These are phyloP conservation scores for Acomys russatus DNA, from an alignment of 2,797 vertebrate species.

Conservation along the genomic window DNA sequence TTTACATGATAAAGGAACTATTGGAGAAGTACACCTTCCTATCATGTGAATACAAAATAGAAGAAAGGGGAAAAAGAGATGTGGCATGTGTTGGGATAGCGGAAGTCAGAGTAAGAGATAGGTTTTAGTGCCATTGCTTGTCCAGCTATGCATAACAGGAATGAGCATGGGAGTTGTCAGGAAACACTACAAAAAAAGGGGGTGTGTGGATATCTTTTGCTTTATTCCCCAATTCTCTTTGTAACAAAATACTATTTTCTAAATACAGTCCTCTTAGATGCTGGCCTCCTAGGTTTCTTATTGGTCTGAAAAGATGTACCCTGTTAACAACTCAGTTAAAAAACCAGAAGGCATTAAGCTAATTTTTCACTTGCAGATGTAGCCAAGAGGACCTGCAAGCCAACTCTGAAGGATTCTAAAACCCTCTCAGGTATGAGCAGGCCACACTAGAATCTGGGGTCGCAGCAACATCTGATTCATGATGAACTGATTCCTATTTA, in stretches of 20 bases:
- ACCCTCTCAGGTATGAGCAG: constrained; percentile 26
- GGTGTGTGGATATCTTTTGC: background rate
- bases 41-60: constrained; percentile 21
- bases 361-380: constrained; percentile 40
- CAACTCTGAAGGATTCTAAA: constrained; percentile 47
- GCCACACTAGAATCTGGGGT: background rate
- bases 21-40: background rate
- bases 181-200: constrained; percentile 4
- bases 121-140: background rate
- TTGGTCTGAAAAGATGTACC: constrained; percentile 27
- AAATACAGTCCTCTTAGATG: constrained; percentile 33
- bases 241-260: constrained; percentile 23
- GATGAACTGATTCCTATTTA: constrained; percentile 55
- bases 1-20: constrained; percentile 50
- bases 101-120: constrained; percentile 38
- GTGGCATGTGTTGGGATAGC: background rate
- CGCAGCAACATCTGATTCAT: background rate
- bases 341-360: constrained; percentile 31
- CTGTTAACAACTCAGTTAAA: constrained; percentile 36
- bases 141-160: background rate
- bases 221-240: constrained; percentile 26
- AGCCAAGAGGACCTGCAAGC: background rate
- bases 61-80: background rate
- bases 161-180: constrained; percentile 25
- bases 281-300: constrained; percentile 50